Conservation (phyloP, 1,140 invertebrate genomes). For the Chironomus striatipennis region DNA sequence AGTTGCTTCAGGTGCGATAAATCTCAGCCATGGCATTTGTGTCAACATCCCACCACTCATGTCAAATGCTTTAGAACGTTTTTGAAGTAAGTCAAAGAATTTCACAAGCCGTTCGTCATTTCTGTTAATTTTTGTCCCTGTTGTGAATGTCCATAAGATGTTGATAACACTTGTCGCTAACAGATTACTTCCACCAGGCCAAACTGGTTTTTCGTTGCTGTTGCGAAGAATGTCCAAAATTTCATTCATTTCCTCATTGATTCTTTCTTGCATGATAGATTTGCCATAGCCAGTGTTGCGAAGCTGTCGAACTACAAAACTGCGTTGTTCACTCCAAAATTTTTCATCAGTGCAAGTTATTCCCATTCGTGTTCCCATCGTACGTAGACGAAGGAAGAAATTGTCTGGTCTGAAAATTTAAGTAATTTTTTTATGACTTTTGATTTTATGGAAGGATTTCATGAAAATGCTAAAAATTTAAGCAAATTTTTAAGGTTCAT, state of each 20-base stretch:
- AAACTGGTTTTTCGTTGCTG: constrained; percentile 34
- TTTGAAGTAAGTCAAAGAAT: constrained; percentile 52
- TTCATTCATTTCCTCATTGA: constrained; percentile 51
- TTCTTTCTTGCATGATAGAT: constrained; percentile 58
- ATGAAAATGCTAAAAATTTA: no score
- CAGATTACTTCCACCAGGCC: constrained; percentile 34
- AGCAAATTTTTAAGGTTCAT: no score
- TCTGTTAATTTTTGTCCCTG: constrained; percentile 47
- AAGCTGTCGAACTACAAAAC: constrained; percentile 61
- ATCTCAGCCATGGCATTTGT: constrained; percentile 60
- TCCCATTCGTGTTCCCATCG: constrained; percentile 53
- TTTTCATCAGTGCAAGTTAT: constrained; percentile 68
- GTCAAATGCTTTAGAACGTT: constrained; percentile 55
- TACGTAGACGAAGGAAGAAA: constrained; percentile 59
- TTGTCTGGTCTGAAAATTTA: constrained; percentile 46
- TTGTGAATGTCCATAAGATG: constrained; percentile 61
- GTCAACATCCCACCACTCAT: constrained; percentile 59
- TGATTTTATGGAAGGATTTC: no score
- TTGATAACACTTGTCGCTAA: constrained; percentile 59
- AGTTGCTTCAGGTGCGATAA: constrained; percentile 52
- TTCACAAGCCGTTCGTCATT: constrained; percentile 47
- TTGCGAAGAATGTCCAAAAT: constrained; percentile 44
- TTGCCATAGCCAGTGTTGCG: constrained; percentile 66
- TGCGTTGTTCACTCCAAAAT: constrained; percentile 64
- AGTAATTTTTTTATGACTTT: no score